These are phyloP conservation scores for Halictus rubicundus DNA, from an alignment of 1,140 invertebrate species.

Conservation along the genomic window DNA sequence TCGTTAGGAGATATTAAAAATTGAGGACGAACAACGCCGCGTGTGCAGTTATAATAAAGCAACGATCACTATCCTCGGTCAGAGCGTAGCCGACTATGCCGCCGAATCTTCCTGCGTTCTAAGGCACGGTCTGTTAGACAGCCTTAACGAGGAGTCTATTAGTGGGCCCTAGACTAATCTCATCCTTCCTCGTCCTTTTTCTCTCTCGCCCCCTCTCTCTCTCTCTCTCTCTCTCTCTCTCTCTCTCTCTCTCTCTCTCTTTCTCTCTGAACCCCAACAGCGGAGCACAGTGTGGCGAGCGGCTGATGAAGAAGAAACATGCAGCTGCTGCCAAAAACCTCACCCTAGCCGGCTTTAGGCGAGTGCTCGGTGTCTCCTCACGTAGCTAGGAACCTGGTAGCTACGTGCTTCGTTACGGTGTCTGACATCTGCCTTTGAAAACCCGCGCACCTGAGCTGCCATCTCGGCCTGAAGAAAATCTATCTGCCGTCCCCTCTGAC, in stretches of 20 bases:
- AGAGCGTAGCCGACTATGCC: background rate
- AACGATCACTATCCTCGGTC: background rate
- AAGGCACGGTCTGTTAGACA: background rate
- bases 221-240: background rate
- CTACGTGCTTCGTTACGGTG: background rate
- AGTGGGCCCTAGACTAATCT: background rate
- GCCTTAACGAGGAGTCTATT: conserved; percentile 6
- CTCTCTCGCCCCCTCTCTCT: background rate
- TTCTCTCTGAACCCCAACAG: background rate
- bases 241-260: background rate
- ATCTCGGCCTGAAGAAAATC: background rate
- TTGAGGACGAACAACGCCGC: too few species aligned
- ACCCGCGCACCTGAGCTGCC: background rate
- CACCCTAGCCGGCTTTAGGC: background rate
- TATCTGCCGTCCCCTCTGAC: background rate
- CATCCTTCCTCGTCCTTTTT: background rate
- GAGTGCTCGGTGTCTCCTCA: background rate
- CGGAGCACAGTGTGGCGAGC: background rate
- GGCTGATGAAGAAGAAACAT: conserved; percentile 4
- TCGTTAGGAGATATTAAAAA: too few species aligned
- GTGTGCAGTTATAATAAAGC: background rate
- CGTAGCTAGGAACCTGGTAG: background rate
- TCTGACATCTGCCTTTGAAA: conserved; percentile 7
- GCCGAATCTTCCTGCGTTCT: background rate
- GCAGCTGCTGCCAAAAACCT: conserved; percentile 16